A percentile compares a stretch with the other conserved stretches of the same genome.
Conservation (phyloP, 2,113 vertebrate genomes). For the Sturnus vulgaris region DNA sequence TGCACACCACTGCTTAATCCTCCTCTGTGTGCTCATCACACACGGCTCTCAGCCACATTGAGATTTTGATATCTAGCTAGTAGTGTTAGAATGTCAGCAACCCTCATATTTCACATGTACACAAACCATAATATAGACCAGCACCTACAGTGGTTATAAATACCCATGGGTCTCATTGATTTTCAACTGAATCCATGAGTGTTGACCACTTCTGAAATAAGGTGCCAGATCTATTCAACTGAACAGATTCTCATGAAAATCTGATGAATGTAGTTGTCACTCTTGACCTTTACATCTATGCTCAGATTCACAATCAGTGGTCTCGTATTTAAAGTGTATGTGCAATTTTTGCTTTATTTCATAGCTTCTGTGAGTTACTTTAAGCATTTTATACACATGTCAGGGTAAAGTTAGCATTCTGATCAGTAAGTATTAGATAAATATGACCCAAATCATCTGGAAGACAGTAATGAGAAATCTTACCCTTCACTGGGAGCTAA, state of each 20-base stretch:
- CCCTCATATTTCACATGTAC: neutral
- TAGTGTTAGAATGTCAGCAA: neutral
- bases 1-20: neutral
- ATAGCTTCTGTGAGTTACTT: neutral
- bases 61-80: neutral
- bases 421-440: conserved; percentile 39
- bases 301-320: neutral
- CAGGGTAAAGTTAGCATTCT: neutral
- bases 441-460: neutral
- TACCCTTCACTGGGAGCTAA: neutral
- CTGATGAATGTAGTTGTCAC: conserved; percentile 44
- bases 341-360: conserved; percentile 26
- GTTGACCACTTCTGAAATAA: conserved; percentile 3
- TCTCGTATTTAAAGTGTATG: neutral
- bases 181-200: neutral
- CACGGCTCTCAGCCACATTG: neutral
- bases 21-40: neutral
- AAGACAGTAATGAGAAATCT: neutral
- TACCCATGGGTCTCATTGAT: neutral
- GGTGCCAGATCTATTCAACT: neutral
- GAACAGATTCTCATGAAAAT: neutral
- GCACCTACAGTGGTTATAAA: neutral
- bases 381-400: neutral
- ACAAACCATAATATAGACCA: neutral
- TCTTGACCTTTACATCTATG: conserved; percentile 43